Evolutionary conservation across 2,113 vertebrate species (phyloP).

Genomic region (Aldabrachelys gigantea): DNA sequence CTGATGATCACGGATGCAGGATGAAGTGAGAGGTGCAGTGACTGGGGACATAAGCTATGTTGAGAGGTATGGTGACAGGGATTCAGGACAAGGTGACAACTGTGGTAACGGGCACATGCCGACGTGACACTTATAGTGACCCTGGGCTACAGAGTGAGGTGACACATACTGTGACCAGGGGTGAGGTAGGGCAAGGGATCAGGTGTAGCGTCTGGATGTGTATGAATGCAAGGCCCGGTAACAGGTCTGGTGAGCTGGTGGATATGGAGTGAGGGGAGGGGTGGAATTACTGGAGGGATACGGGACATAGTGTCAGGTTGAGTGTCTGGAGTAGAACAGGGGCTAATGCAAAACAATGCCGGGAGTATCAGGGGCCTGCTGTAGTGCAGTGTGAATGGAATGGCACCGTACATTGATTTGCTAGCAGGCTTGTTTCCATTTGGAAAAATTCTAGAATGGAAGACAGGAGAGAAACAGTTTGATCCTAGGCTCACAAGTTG

Average conservation of each 20-base stretch:
- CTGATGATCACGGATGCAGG: background rate
- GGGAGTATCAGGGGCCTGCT: accelerated
- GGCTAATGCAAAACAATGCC: background rate
- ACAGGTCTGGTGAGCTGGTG: background rate
- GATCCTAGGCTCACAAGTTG: background rate
- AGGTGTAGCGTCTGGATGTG: accelerated
- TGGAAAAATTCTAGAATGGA: background rate
- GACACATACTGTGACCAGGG: accelerated
- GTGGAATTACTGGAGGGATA: background rate
- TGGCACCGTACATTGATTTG: background rate
- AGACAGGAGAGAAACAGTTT: background rate
- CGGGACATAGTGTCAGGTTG: background rate
- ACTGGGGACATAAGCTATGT: background rate
- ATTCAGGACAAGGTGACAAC: background rate
- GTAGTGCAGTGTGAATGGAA: background rate
- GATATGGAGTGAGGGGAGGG: background rate
- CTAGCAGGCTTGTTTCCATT: accelerated
- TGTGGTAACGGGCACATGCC: background rate
- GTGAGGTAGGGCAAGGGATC: background rate
- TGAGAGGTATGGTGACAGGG: background rate
- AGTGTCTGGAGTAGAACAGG: background rate
- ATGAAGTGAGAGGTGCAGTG: background rate
- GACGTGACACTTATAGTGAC: background rate
- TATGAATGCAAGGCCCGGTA: accelerated
- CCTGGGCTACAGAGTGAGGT: accelerated